phyloP scores from a whole-genome alignment of 1,140 invertebrate species.

The Leptinotarsa defecta region DNA sequence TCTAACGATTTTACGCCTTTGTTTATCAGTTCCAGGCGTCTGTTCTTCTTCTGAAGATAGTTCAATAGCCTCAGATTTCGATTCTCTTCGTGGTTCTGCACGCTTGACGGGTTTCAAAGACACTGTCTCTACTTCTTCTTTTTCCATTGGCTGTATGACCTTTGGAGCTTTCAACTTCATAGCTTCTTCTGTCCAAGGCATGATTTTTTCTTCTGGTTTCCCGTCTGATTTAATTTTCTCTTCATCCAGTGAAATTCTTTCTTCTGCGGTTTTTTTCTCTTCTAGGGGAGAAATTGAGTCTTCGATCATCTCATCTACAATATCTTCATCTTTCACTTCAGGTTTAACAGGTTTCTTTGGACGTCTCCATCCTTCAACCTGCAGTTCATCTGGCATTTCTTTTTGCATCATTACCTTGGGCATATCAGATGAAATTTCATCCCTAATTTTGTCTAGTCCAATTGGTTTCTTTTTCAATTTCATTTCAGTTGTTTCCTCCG shows the following conservation, averaged over 20 bases:
- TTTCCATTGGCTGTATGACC: slow-evolving; percentile 48
- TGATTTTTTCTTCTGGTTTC: slow-evolving; percentile 48
- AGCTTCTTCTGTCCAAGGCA: slow-evolving; percentile 28
- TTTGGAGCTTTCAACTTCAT: slow-evolving; percentile 61
- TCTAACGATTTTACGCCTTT: slow-evolving; percentile 17
- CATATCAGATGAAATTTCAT: slow-evolving; percentile 16
- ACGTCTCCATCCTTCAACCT: slow-evolving; percentile 39
- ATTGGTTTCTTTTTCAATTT: slow-evolving; percentile 28
- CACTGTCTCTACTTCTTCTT: slow-evolving; percentile 56
- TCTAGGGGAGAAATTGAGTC: slow-evolving; percentile 48
- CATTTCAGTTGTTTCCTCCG: background rate
- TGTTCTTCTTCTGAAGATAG: background rate
- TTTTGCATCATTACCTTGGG: slow-evolving; percentile 13
- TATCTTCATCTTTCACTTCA: slow-evolving; percentile 12
- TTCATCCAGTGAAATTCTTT: slow-evolving; percentile 42
- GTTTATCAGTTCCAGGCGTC: background rate
- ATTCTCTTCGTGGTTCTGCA: background rate
- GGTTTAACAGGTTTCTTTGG: slow-evolving; percentile 30
- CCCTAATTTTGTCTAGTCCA: background rate
- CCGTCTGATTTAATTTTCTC: slow-evolving; percentile 46
- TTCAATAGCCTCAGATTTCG: background rate
- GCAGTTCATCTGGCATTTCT: slow-evolving; percentile 1
- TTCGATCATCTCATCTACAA: slow-evolving; percentile 26
- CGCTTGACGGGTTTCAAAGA: slow-evolving; percentile 54
- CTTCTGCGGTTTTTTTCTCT: slow-evolving; percentile 55